These are phyloP conservation scores for Anastrepha ludens DNA, from an alignment of 1,140 invertebrate species.

Conservation along the genomic window DNA sequence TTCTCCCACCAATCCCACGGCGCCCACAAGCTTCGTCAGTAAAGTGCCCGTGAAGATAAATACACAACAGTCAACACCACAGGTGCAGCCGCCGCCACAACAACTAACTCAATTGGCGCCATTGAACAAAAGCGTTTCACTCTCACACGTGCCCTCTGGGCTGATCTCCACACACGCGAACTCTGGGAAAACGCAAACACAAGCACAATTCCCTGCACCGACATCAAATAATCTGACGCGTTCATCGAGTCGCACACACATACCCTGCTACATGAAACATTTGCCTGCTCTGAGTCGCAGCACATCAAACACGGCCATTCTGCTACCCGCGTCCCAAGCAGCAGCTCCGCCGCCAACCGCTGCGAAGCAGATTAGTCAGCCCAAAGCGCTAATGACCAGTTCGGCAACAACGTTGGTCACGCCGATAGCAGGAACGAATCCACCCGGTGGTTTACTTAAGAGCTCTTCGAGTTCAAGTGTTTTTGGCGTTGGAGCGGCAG, in stretches of 20 bases:
- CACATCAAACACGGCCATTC: conserved; percentile 70
- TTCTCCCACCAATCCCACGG: not conserved
- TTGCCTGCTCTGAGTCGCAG: conserved; percentile 69
- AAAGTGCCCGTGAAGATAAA: conserved; percentile 67
- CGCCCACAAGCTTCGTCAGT: conserved; percentile 59
- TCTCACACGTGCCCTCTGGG: conserved; percentile 66
- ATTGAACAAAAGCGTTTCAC: conserved; percentile 68
- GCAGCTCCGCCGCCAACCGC: conserved; percentile 20
- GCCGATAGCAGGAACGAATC: conserved; percentile 26
- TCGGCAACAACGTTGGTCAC: conserved; percentile 46
- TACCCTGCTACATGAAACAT: conserved; percentile 73
- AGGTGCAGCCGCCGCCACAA: not conserved
- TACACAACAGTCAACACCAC: not conserved
- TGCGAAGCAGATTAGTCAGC: conserved; percentile 53
- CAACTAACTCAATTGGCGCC: not conserved
- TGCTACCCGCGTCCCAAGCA: conserved; percentile 58
- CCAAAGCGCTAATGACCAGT: conserved; percentile 12
- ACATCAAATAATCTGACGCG: conserved; percentile 60
- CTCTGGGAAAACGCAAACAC: not conserved
- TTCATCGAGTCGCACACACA: conserved; percentile 69
- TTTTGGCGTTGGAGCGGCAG: conserved; percentile 29
- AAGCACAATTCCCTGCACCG: not conserved
- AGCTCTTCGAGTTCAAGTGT: conserved; percentile 61
- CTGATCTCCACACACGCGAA: not conserved
- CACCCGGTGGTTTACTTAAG: conserved; percentile 57